Evolutionary conservation across 2,888 invertebrate genomes (phyloP).

Genomic region (Epsilonema sp.): DNA sequence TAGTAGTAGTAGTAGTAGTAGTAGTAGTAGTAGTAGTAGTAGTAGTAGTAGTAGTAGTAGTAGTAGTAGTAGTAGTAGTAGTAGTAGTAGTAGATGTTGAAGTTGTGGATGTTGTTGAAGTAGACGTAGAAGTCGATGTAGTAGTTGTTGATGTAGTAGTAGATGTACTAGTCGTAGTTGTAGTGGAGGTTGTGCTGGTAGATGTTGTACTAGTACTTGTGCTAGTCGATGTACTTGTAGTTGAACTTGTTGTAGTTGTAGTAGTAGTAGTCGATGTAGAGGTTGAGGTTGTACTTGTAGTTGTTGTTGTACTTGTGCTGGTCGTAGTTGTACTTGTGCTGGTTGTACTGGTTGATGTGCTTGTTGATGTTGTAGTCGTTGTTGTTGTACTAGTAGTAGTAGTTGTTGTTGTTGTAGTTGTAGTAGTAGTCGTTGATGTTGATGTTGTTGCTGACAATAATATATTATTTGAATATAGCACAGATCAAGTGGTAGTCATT

Average conservation of each 20-base stretch:
- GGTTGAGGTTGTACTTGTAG: neutral
- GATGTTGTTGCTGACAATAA: too few species aligned
- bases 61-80: constrained; percentile 4
- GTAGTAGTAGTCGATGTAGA: constrained; percentile 1
- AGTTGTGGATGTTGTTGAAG: constrained; percentile 2
- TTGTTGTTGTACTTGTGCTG: neutral
- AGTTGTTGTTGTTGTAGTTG: neutral
- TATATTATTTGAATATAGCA: too few species aligned
- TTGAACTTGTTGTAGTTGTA: neutral
- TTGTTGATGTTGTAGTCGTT: constrained; percentile 5
- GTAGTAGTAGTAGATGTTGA: constrained; percentile 1
- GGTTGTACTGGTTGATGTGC: neutral
- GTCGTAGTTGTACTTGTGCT: neutral
- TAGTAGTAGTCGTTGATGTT: neutral
- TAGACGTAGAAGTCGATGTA: too few species aligned
- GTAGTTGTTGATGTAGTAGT: constrained; percentile 2
- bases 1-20: neutral
- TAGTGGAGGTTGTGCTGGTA: neutral
- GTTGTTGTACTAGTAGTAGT: neutral
- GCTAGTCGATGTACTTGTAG: neutral
- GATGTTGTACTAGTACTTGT: neutral
- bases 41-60: constrained; percentile 1
- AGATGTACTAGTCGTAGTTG: neutral
- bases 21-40: constrained; percentile 3
- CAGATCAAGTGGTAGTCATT: too few species aligned